A percentile compares a stretch with the other conserved stretches of the same genome.
Evolutionary conservation across 2,113 vertebrate genomes (phyloP).

Genomic region (Pollachius pollachius): DNA sequence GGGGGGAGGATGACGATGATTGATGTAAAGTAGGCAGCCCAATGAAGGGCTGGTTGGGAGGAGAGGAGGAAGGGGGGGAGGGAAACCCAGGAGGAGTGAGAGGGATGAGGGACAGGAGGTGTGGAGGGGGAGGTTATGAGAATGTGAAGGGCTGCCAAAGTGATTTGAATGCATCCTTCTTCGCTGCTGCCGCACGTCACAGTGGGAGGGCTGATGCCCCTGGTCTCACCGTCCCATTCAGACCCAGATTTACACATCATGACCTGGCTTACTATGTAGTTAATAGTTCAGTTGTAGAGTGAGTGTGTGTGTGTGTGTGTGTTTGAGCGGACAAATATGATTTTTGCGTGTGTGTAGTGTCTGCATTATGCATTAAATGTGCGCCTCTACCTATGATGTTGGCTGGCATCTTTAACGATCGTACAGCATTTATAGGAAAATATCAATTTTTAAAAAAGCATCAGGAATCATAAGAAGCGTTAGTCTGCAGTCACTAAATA

Average conservation of each 20-base stretch:
- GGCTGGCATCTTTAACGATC: too few species aligned
- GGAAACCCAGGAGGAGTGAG: not conserved
- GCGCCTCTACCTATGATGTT: too few species aligned
- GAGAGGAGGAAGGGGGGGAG: not conserved
- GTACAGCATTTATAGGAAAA: too few species aligned
- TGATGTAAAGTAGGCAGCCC: not conserved
- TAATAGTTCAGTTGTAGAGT: too few species aligned
- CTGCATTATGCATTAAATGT: too few species aligned
- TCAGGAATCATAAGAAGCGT: too few species aligned
- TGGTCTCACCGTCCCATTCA: slow-evolving; percentile 32
- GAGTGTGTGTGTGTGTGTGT: too few species aligned
- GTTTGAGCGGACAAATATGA: too few species aligned
- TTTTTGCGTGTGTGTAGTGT: too few species aligned
- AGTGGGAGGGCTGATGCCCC: slow-evolving; percentile 23
- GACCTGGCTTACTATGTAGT: slow-evolving; percentile 13
- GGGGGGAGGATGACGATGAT: too few species aligned
- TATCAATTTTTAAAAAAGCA: too few species aligned
- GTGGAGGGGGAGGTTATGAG: not conserved
- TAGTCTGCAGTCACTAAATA: too few species aligned
- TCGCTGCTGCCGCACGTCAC: slow-evolving; percentile 19
- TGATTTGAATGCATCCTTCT: slow-evolving; percentile 32
- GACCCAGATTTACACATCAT: slow-evolving; percentile 18
- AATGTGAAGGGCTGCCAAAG: not conserved
- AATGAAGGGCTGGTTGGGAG: not conserved
- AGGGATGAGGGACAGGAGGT: not conserved